Evolutionary conservation across 2,888 invertebrate species (phyloP).

Genomic region (Sarcophaga rosellei): DNA sequence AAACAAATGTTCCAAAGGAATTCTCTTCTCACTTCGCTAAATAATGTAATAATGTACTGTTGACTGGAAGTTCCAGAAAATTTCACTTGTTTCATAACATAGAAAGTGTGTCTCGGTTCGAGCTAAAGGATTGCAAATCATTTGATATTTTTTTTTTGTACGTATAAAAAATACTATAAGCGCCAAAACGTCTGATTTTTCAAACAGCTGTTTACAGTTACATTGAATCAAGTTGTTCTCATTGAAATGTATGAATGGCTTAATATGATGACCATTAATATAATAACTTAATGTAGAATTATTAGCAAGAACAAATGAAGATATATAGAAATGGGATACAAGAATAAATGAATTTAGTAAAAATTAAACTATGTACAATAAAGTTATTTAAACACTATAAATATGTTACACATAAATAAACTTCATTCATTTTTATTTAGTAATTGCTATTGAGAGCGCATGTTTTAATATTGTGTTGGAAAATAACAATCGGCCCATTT

Average conservation of each 20-base stretch:
- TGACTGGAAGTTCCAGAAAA: conserved; percentile 60
- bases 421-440: neutral
- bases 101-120: neutral
- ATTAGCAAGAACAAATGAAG: no score
- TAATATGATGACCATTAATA: neutral
- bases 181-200: conserved; percentile 28
- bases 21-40: conserved; percentile 19
- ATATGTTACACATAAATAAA: neutral
- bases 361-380: neutral
- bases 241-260: neutral
- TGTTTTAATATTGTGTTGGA: conserved; percentile 8
- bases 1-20: conserved; percentile 41
- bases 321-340: neutral
- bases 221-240: neutral
- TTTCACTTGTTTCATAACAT: conserved; percentile 20
- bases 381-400: neutral
- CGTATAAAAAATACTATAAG: neutral
- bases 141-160: neutral
- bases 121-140: neutral
- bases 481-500: neutral
- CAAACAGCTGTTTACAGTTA: neutral
- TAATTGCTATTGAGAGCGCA: conserved; percentile 4
- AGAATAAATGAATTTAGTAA: neutral
- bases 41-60: conserved; percentile 10
- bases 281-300: neutral